Conservation (phyloP, 2,113 vertebrate species). For the Corydoras maculifer region DNA sequence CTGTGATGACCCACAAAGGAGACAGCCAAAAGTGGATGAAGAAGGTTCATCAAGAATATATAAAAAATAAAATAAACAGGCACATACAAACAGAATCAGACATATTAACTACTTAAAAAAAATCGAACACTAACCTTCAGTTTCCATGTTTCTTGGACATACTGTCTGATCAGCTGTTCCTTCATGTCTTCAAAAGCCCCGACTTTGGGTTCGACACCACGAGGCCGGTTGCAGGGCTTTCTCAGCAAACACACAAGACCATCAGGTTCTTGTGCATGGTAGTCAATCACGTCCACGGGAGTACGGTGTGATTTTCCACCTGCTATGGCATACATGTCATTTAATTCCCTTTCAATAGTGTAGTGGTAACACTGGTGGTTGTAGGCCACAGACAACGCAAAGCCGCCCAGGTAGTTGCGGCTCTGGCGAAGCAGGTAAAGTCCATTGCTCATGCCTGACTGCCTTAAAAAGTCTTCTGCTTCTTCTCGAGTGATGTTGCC, state of each 20-base stretch:
- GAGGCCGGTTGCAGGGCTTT: constrained; percentile 78
- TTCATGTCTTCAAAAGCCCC: constrained; percentile 92
- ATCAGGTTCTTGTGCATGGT: constrained; percentile 80
- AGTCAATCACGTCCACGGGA: constrained; percentile 80
- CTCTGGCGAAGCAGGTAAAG: constrained; percentile 86
- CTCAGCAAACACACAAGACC: constrained; percentile 85
- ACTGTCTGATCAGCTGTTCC: constrained; percentile 87
- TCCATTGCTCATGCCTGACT: constrained; percentile 72
- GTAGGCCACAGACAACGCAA: constrained; percentile 77
- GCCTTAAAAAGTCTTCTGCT: constrained; percentile 78
- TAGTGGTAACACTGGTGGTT: constrained; percentile 81
- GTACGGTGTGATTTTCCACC: constrained; percentile 79
- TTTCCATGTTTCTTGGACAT: constrained; percentile 89
- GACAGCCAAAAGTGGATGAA: too few species aligned
- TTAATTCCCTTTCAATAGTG: constrained; percentile 84
- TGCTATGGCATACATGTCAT: constrained; percentile 79
- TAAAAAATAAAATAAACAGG: too few species aligned
- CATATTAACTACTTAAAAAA: neutral
- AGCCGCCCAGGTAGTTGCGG: constrained; percentile 88
- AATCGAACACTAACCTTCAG: constrained; percentile 70
- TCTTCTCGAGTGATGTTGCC: constrained; percentile 95
- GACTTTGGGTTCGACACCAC: constrained; percentile 81
- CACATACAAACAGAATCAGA: neutral
- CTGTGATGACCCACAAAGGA: too few species aligned
- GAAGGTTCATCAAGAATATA: too few species aligned